phyloP scores from a whole-genome alignment of 2,888 invertebrate species.

The Eudemis profundana region DNA sequence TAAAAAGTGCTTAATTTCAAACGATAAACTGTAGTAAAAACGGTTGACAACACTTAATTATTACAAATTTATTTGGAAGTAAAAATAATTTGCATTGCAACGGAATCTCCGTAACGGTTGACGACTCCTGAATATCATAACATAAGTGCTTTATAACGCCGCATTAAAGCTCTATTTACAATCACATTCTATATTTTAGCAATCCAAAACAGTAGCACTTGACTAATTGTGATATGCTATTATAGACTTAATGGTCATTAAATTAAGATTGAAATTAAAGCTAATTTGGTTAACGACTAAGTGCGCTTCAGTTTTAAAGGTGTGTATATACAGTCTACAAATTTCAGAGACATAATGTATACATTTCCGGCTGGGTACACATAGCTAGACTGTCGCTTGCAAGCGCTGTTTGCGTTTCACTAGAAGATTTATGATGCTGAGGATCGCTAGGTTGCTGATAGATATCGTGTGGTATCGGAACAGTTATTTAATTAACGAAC shows the following conservation, averaged over 20 bases:
- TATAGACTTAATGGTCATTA: not conserved
- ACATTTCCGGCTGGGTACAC: conserved; percentile 37
- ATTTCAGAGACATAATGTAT: conserved; percentile 34
- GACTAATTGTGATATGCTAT: not conserved
- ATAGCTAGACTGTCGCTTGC: conserved; percentile 42
- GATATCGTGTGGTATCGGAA: too few relatives aligned
- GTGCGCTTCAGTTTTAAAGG: conserved; percentile 4
- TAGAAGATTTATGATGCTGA: conserved; percentile 30
- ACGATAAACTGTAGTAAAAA: too few relatives aligned
- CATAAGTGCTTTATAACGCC: conserved; percentile 14
- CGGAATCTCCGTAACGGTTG: conserved; percentile 14
- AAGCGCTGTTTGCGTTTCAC: conserved; percentile 42
- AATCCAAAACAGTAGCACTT: not conserved
- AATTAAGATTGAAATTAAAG: not conserved
- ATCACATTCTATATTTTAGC: conserved; percentile 1
- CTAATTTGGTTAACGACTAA: not conserved
- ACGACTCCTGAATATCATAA: conserved; percentile 10
- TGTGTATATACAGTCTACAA: conserved; percentile 11
- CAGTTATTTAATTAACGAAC: too few relatives aligned
- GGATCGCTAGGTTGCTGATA: conserved; percentile 28
- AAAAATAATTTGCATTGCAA: conserved; percentile 14
- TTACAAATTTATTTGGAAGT: not conserved
- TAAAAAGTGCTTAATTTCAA: too few relatives aligned
- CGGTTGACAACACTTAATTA: conserved; percentile 15
- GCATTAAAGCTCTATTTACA: conserved; percentile 15